Evolutionary conservation across 2,888 invertebrate species (phyloP).

Genomic region (Eudemis profundana): DNA sequence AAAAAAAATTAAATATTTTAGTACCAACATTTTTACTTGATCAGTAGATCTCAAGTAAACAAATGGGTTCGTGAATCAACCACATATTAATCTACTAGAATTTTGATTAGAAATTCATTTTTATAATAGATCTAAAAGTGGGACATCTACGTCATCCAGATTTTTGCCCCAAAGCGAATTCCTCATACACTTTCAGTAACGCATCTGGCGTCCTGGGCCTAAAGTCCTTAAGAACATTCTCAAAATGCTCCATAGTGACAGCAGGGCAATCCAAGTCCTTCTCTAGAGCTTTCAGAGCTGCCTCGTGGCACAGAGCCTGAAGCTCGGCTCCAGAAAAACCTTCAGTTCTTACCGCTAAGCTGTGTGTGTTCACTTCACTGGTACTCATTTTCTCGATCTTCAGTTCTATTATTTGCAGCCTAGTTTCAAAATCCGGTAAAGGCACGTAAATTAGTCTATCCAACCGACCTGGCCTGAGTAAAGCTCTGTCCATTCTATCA

Average conservation of each 20-base stretch:
- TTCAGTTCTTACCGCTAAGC: slow-evolving; percentile 88
- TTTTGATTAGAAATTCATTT: no score
- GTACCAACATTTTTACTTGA: no score
- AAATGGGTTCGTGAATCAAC: no score
- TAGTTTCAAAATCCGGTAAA: slow-evolving; percentile 92
- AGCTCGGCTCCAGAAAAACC: slow-evolving; percentile 98
- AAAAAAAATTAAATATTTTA: no score
- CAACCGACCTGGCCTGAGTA: slow-evolving; percentile 95
- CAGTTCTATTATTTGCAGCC: slow-evolving; percentile 92
- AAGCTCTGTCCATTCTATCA: slow-evolving; percentile 96
- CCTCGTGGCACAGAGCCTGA: slow-evolving; percentile 95
- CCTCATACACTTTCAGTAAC: slow-evolving; percentile 90
- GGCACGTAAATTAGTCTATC: slow-evolving; percentile 97
- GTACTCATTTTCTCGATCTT: slow-evolving; percentile 91
- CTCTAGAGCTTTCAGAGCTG: slow-evolving; percentile 93
- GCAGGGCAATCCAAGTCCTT: slow-evolving; percentile 87
- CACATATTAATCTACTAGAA: no score
- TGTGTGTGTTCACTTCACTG: slow-evolving; percentile 86
- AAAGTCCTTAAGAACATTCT: slow-evolving; percentile 88
- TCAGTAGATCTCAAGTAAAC: no score
- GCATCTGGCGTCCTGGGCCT: slow-evolving; percentile 91
- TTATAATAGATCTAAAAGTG: no score
- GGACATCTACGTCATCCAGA: slow-evolving; percentile 63
- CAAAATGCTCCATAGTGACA: slow-evolving; percentile 90
- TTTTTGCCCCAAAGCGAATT: slow-evolving; percentile 81